phyloP scores from a whole-genome alignment of 92 coral and sea anemone species.

The Virgularia gustaviana region DNA sequence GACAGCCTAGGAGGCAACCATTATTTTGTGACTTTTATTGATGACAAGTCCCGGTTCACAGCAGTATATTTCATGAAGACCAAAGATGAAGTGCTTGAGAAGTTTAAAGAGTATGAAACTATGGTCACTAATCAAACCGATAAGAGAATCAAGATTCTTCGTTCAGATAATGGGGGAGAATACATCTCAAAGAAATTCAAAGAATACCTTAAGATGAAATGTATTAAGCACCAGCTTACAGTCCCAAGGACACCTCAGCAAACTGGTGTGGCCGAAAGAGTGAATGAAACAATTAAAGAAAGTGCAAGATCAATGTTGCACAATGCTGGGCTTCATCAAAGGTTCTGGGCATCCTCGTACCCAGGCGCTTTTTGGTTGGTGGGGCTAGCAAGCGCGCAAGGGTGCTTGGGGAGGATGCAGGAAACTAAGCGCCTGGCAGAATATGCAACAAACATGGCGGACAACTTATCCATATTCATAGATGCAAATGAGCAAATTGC shows the following conservation, averaged over 20 bases:
- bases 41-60: constrained; percentile 9
- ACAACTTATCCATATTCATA: constrained; percentile 20
- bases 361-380: too few species aligned
- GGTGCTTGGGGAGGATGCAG: too few species aligned
- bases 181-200: background rate
- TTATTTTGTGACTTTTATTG: background rate
- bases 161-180: background rate
- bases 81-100: background rate
- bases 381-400: too few species aligned
- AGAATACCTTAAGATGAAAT: background rate
- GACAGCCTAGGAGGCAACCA: background rate
- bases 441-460: too few species aligned
- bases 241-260: background rate
- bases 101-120: background rate
- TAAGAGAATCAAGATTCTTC: background rate
- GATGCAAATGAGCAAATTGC: constrained; percentile 21
- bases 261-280: background rate
- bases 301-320: background rate
- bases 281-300: background rate
- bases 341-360: too few species aligned
- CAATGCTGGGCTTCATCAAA: too few species aligned
- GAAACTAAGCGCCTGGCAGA: too few species aligned
- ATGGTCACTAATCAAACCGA: background rate
- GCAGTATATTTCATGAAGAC: background rate
- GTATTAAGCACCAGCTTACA: background rate